These are phyloP conservation scores for Cosmopolites sordidus DNA, from an alignment of 2,888 invertebrate genomes.

Conservation along the genomic window DNA sequence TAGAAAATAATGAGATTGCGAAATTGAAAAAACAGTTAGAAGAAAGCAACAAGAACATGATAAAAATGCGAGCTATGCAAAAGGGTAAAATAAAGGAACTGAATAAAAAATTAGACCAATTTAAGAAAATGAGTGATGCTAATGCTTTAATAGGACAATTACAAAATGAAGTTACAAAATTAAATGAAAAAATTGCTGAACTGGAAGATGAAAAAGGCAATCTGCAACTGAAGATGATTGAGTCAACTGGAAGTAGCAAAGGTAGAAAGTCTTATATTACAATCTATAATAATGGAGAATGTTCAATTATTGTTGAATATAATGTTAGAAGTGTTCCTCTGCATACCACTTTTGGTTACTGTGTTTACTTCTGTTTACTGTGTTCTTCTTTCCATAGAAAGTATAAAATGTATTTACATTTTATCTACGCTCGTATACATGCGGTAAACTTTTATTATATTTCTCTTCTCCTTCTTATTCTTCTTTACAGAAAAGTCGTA, in stretches of 20 bases:
- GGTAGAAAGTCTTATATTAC: conserved; percentile 24
- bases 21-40: conserved; percentile 68
- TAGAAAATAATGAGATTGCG: conserved; percentile 43
- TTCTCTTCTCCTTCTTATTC: no score
- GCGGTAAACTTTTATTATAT: no score
- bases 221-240: conserved; percentile 78
- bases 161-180: conserved; percentile 57
- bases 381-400: no score
- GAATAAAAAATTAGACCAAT: conserved; percentile 67
- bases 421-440: no score
- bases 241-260: conserved; percentile 50
- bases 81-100: conserved; percentile 70
- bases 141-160: conserved; percentile 65
- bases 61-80: conserved; percentile 69
- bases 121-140: conserved; percentile 63
- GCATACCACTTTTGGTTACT: no score
- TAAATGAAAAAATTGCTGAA: conserved; percentile 74
- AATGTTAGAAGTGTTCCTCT: no score
- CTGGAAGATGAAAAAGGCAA: conserved; percentile 84
- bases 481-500: no score
- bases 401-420: no score
- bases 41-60: conserved; percentile 69
- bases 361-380: no score
- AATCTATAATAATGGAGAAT: no score
- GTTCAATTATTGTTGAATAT: no score